Conservation (phyloP, 2,113 vertebrate genomes). For the Bujurquina vittata region DNA sequence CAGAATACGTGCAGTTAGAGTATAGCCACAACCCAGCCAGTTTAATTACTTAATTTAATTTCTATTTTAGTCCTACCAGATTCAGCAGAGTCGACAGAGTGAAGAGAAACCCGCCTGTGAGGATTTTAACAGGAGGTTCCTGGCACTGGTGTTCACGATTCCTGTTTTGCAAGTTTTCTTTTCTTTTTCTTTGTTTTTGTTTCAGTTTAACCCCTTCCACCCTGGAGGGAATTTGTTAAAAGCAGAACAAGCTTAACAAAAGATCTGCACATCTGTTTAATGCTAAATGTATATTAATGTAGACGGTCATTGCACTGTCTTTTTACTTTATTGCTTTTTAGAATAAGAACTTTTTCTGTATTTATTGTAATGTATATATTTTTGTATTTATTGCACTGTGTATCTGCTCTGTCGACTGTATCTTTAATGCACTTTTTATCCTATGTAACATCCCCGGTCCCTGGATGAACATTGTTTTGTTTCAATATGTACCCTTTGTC, state of each 20-base stretch:
- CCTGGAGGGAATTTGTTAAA: not conserved
- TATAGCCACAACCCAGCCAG: not conserved
- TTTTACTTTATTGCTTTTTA: too few relatives aligned
- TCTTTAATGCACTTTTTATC: too few relatives aligned
- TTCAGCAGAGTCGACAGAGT: not conserved
- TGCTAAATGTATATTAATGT: too few relatives aligned
- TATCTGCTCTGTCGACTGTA: too few relatives aligned
- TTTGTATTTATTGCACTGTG: too few relatives aligned
- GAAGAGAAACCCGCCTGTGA: not conserved
- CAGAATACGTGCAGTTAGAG: not conserved
- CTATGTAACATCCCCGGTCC: too few relatives aligned
- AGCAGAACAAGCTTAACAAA: not conserved
- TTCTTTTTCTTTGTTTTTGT: rapidly evolving
- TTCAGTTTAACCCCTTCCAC: not conserved
- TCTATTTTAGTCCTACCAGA: not conserved
- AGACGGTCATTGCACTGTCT: too few relatives aligned
- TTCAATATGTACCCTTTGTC: not conserved
- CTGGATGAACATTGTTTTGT: too few relatives aligned
- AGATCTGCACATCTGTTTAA: not conserved
- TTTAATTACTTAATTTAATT: too few relatives aligned
- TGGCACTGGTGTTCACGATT: not conserved
- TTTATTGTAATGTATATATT: too few relatives aligned
- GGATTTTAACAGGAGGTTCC: not conserved
- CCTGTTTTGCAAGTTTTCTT: not conserved
- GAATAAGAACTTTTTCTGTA: too few relatives aligned